Evolutionary conservation across 35 echinoderm and acorn worm species (phyloP).

Genomic region (Nesometra sesokonis): DNA sequence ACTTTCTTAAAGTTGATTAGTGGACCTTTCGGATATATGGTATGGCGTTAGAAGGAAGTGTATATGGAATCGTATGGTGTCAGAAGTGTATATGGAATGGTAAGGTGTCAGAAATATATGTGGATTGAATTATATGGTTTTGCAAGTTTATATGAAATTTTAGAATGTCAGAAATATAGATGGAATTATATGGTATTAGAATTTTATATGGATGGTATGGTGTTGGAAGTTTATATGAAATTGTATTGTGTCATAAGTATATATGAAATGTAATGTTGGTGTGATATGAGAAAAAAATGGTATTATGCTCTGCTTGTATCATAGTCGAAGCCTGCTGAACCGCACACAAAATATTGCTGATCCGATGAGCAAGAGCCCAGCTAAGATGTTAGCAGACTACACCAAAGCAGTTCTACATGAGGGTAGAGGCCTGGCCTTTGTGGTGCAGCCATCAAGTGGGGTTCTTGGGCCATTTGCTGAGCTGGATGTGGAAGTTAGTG

Average conservation of each 20-base stretch:
- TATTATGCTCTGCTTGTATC: not conserved
- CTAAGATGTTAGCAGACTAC: slow-evolving; percentile 58
- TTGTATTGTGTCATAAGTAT: not conserved
- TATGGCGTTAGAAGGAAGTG: too few species aligned
- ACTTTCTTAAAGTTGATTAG: too few species aligned
- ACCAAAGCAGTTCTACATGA: slow-evolving; percentile 76
- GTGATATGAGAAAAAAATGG: too few species aligned
- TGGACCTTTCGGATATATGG: too few species aligned
- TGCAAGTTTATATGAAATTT: too few species aligned
- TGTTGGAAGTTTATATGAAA: not conserved
- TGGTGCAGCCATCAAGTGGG: slow-evolving; percentile 67
- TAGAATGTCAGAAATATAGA: too few species aligned
- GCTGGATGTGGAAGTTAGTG: slow-evolving; percentile 57
- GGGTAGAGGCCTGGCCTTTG: slow-evolving; percentile 61
- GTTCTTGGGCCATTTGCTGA: slow-evolving; percentile 55
- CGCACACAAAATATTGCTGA: slow-evolving; percentile 78
- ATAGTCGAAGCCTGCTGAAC: slow-evolving; percentile 51
- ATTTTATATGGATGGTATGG: not conserved
- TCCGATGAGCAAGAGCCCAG: slow-evolving; percentile 62
- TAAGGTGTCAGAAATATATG: too few species aligned
- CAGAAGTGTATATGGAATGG: too few species aligned
- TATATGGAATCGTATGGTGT: too few species aligned
- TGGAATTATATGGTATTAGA: too few species aligned
- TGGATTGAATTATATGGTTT: too few species aligned
- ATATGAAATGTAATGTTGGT: not conserved